A percentile compares a stretch with the other conserved stretches of the same genome.
Evolutionary conservation across 2,888 invertebrate genomes (phyloP).

Genomic region (Drosophila rubida): DNA sequence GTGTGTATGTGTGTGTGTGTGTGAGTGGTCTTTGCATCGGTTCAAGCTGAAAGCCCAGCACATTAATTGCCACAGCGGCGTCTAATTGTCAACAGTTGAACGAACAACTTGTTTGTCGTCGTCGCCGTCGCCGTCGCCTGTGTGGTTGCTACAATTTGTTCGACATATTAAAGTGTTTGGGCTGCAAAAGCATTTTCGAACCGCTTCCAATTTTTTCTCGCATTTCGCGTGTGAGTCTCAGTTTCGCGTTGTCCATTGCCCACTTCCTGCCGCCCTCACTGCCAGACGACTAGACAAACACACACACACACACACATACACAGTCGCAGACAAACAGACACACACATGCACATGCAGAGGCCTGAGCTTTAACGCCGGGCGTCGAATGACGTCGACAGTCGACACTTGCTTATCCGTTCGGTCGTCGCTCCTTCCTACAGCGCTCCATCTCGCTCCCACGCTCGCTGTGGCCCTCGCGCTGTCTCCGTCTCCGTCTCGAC

Average conservation of each 20-base stretch:
- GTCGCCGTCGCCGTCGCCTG: slow-evolving; percentile 9
- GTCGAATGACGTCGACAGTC: slow-evolving; percentile 14
- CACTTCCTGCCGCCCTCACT: slow-evolving; percentile 42
- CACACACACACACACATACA: slow-evolving; percentile 7
- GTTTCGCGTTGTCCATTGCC: slow-evolving; percentile 23
- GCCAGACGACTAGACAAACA: slow-evolving; percentile 16
- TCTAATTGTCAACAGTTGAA: slow-evolving; percentile 60
- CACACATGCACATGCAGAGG: not conserved
- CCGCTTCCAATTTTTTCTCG: slow-evolving; percentile 21
- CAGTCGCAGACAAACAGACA: slow-evolving; percentile 5
- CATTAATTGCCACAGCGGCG: slow-evolving; percentile 56
- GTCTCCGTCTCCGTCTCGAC: not conserved
- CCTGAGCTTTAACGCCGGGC: not conserved
- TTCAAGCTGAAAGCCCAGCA: slow-evolving; percentile 52
- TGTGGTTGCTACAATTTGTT: slow-evolving; percentile 38
- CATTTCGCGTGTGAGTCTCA: slow-evolving; percentile 29
- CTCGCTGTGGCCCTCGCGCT: not conserved
- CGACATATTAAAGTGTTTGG: slow-evolving; percentile 41
- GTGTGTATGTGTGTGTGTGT: slow-evolving; percentile 27
- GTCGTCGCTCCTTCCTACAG: slow-evolving; percentile 27
- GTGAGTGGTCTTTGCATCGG: slow-evolving; percentile 46
- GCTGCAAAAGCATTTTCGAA: slow-evolving; percentile 50
- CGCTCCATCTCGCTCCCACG: not conserved
- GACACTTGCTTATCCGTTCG: slow-evolving; percentile 40
- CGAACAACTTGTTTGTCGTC: slow-evolving; percentile 31